Conservation (phyloP, 2,113 vertebrate genomes). For the Elephantulus edwardii region DNA sequence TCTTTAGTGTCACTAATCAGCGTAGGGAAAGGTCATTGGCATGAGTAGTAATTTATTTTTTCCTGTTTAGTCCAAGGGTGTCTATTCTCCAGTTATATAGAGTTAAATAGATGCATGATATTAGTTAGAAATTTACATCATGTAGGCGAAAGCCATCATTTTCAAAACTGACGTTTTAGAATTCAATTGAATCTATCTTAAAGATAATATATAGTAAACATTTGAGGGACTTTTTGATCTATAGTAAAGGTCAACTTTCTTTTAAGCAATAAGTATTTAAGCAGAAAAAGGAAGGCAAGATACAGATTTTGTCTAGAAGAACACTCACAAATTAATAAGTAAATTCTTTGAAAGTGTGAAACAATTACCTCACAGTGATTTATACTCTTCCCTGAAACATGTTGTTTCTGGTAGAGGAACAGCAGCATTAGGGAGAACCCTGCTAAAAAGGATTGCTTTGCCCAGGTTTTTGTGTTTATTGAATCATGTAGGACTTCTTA, state of each 20-base stretch:
- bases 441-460: conserved; percentile 52
- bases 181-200: conserved; percentile 37
- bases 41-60: conserved; percentile 53
- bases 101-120: conserved; percentile 42
- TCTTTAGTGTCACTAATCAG: conserved; percentile 66
- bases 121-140: conserved; percentile 36
- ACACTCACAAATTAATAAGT: conserved; percentile 43
- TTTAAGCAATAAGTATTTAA: background rate
- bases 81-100: conserved; percentile 48
- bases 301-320: conserved; percentile 33
- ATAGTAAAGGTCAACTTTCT: conserved; percentile 26
- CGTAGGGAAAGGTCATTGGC: conserved; percentile 48
- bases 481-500: conserved; percentile 53
- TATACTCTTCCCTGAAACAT: conserved; percentile 56
- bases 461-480: conserved; percentile 63
- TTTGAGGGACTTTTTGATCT: conserved; percentile 1
- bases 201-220: conserved; percentile 3
- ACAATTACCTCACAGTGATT: conserved; percentile 54
- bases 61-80: conserved; percentile 20
- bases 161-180: conserved; percentile 43
- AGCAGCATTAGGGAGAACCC: background rate
- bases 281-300: conserved; percentile 46
- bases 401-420: conserved; percentile 64
- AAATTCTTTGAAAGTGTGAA: conserved; percentile 68
- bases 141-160: conserved; percentile 39